Evolutionary conservation across 2,888 invertebrate species (phyloP), one percentile per base, ranked within the genome.

Genomic region (Drosophila niveifrons): DNA sequence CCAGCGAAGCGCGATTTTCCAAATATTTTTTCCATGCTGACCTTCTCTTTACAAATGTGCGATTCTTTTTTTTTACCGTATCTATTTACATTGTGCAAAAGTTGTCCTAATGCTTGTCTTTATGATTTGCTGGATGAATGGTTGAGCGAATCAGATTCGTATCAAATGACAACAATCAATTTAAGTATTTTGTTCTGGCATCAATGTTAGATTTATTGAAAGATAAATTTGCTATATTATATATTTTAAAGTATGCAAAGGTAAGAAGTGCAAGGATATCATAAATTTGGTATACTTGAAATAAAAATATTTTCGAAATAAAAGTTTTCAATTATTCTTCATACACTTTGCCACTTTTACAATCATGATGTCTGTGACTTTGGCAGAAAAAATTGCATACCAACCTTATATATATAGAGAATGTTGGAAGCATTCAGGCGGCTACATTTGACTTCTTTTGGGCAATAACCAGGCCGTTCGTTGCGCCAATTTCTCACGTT

Each of bases 1-100:
- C 48, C 18, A 10, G 9, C 43, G 7, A 23, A 7, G 28, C 31
- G 28, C 10, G 23, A 57, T 13, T 57, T 57, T 23, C 11, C 69
- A 46, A 55, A 72, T 56, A 59, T 47, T 48, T 29, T 34, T 43
- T 17, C 51, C 51, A 13, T 43, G 36, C 64, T 68, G 63, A 53
- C 58, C 39, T 39, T 13, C 41, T 36, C 9, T 31, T n/a, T n/a
- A 41, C 34, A 11, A 41, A 28, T 31, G 53, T 23, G 18, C 3
- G 1, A 41, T 6, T 41, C 39, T 7, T 1, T 8, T 15, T 15
- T 41, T 41, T 8, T 13, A 23, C 23, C 9, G 15, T 41, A 15
- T 41, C 15, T 41, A 15, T 8, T 41, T 41, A 41, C 39, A 41
- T 41, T 13, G 39, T 13, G n/a, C n/a, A 11, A 10, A 36, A 36